Conservation (phyloP, 2,113 vertebrate species). For the Coptodon rendalli region DNA sequence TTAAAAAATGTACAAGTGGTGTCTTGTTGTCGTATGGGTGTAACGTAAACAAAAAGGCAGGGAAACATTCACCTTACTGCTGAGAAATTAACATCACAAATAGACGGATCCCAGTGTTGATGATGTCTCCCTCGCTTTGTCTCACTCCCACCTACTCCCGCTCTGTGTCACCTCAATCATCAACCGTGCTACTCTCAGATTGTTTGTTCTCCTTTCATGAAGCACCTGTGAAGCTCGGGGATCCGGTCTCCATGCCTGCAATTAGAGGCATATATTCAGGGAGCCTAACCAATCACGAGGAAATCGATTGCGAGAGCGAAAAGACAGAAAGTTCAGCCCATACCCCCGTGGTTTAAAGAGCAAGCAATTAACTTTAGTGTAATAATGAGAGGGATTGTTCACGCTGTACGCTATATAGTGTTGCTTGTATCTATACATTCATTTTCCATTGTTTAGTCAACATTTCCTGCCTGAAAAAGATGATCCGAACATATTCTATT, state of each 20-base stretch:
- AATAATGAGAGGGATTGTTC: background rate
- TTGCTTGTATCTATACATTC: background rate
- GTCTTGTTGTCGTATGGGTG: background rate
- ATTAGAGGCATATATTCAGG: slow-evolving; percentile 11
- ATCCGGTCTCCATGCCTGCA: slow-evolving; percentile 26
- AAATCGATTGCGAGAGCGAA: background rate
- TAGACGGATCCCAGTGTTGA: slow-evolving; percentile 21
- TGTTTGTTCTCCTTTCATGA: slow-evolving; percentile 44
- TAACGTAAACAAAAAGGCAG: background rate
- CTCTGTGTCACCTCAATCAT: slow-evolving; percentile 13
- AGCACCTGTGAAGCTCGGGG: slow-evolving; percentile 47
- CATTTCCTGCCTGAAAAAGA: background rate
- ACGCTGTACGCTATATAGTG: background rate
- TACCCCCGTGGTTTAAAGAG: background rate
- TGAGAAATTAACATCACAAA: slow-evolving; percentile 47
- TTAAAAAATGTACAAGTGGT: background rate
- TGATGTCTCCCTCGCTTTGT: background rate
- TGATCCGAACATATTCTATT: background rate
- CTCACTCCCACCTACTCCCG: background rate
- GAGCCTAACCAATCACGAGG: background rate
- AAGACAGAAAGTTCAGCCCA: background rate
- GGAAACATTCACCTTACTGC: background rate
- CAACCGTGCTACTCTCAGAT: background rate
- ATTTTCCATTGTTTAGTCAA: background rate
- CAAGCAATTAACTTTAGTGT: background rate